Evolutionary conservation across 2,888 invertebrate species (phyloP).

Genomic region (Cheilosia impressa): DNA sequence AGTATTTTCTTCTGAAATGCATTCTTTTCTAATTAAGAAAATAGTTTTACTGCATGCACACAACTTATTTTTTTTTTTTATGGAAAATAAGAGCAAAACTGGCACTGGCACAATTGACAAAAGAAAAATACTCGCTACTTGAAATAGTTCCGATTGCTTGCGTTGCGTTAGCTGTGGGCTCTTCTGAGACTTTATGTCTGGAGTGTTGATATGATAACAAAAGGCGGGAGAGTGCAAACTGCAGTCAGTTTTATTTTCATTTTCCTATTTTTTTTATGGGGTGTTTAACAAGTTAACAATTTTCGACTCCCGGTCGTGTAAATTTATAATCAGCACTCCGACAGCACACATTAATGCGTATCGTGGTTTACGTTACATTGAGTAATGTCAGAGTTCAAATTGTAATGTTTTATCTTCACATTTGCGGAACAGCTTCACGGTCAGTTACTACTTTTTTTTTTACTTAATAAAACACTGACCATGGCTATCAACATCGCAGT

Average conservation of each 20-base stretch:
- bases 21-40: constrained; percentile 3
- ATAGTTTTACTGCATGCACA: neutral
- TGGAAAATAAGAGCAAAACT: constrained; percentile 1
- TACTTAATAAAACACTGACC: no score
- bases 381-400: no score
- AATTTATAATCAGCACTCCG: no score
- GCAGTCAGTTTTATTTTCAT: neutral
- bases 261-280: neutral
- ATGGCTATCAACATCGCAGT: no score
- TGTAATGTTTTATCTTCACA: no score
- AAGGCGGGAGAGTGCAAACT: neutral
- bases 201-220: constrained; percentile 19
- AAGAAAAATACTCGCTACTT: neutral
- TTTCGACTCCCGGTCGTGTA: no score
- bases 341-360: no score
- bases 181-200: constrained; percentile 19
- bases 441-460: no score
- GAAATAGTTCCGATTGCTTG: neutral
- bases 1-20: constrained; percentile 20
- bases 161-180: neutral
- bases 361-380: no score
- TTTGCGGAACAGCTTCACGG: no score
- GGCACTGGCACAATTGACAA: neutral
- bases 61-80: neutral
- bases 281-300: no score